These are phyloP conservation scores for Gadus macrocephalus DNA, from an alignment of 2,113 vertebrate species.

Conservation along the genomic window DNA sequence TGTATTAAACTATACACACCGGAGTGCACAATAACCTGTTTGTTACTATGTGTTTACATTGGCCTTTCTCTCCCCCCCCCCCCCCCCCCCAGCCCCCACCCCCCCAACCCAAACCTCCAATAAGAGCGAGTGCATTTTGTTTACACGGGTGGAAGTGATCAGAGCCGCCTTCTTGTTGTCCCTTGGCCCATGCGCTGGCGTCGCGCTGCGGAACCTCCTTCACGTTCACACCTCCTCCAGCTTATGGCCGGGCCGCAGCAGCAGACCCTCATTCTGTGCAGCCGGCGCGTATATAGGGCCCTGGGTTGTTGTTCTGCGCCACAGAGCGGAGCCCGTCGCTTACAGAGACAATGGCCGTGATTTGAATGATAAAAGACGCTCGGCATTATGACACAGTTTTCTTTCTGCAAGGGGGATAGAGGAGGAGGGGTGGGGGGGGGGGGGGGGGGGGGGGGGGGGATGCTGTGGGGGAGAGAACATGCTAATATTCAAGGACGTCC, in stretches of 20 bases:
- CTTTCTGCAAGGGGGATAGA: conserved; percentile 68
- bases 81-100: too few relatives aligned
- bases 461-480: conserved; percentile 29
- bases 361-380: conserved; percentile 78
- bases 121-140: conserved; percentile 49
- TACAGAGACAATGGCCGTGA: conserved; percentile 73
- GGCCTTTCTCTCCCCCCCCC: too few relatives aligned
- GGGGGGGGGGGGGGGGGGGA: conserved; percentile 22
- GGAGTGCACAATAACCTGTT: too few relatives aligned
- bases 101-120: neutral
- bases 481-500: conserved; percentile 66
- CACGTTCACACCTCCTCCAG: neutral
- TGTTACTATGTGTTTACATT: too few relatives aligned
- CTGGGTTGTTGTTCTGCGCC: conserved; percentile 72
- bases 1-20: too few relatives aligned
- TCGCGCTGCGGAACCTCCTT: conserved; percentile 6
- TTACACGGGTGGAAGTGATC: conserved; percentile 43
- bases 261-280: conserved; percentile 51
- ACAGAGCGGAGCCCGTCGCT: conserved; percentile 66
- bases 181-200: conserved; percentile 23
- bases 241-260: neutral
- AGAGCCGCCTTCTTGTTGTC: conserved; percentile 41
- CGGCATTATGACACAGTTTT: conserved; percentile 80
- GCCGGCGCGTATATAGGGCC: conserved; percentile 56
- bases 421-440: conserved; percentile 23